These are phyloP conservation scores for Platycercus adscitus DNA, from an alignment of 2,113 vertebrate species.

Conservation along the genomic window DNA sequence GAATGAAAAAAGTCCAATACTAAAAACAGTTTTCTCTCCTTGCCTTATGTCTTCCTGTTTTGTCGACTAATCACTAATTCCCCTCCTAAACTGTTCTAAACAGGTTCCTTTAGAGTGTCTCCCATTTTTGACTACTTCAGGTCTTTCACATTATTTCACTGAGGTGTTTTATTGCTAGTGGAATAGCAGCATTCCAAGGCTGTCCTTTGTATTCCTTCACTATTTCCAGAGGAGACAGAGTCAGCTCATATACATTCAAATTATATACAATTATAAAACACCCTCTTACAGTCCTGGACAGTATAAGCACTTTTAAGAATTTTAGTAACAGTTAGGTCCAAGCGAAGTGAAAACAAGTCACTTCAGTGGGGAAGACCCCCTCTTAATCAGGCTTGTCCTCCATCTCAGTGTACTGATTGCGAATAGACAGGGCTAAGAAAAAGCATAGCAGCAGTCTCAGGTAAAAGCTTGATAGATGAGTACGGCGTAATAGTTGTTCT, in stretches of 20 bases:
- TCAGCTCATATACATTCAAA: neutral
- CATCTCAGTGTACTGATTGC: neutral
- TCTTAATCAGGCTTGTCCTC: neutral
- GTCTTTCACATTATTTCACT: neutral
- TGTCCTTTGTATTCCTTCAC: neutral
- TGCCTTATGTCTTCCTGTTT: neutral
- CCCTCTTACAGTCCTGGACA: neutral
- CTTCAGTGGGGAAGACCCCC: neutral
- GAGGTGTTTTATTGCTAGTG: neutral
- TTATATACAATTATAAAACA: neutral
- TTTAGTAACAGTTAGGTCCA: conserved; percentile 9
- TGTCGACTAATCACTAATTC: neutral
- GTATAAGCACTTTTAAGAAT: neutral
- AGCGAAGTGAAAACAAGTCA: conserved; percentile 14
- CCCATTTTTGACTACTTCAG: neutral
- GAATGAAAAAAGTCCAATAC: neutral
- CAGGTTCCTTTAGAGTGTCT: neutral
- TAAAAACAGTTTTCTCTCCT: neutral
- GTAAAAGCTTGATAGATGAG: neutral
- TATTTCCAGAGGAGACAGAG: neutral
- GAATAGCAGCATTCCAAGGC: conserved; percentile 1
- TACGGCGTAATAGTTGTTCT: neutral
- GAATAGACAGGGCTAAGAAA: conserved; percentile 39
- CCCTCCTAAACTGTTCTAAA: neutral
- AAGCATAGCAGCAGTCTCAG: neutral